Conservation (phyloP, 1,140 invertebrate genomes). For the Lasaia peninsularis region DNA sequence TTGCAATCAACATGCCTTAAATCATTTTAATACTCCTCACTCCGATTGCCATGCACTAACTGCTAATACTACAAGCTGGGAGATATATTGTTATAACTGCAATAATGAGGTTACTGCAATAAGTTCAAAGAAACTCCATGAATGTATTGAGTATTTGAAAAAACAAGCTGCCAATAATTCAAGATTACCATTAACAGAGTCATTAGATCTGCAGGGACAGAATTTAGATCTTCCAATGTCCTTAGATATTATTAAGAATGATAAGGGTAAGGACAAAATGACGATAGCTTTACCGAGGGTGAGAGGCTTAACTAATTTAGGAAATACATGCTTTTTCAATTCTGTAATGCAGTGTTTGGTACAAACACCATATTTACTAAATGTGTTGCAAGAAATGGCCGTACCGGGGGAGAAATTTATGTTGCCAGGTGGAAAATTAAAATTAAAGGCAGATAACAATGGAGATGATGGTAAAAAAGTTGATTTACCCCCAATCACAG, state of each 20-base stretch:
- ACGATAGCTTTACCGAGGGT: conserved; percentile 71
- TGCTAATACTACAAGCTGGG: conserved; percentile 84
- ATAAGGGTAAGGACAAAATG: conserved; percentile 63
- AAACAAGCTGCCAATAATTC: conserved; percentile 64
- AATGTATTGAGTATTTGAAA: conserved; percentile 81
- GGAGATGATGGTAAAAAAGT: conserved; percentile 57
- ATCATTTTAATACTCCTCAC: conserved; percentile 86
- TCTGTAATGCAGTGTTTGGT: conserved; percentile 94
- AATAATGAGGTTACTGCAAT: conserved; percentile 78
- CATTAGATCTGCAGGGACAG: conserved; percentile 33
- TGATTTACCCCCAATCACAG: conserved; percentile 80
- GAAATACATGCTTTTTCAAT: conserved; percentile 98
- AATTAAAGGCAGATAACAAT: conserved; percentile 55
- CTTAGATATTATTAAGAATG: conserved; percentile 50
- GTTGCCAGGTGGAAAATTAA: conserved; percentile 83
- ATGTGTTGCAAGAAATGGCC: conserved; percentile 84
- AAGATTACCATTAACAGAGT: conserved; percentile 54
- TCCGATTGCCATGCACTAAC: conserved; percentile 87
- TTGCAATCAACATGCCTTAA: conserved; percentile 84
- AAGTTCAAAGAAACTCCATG: conserved; percentile 80
- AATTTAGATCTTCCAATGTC: conserved; percentile 46
- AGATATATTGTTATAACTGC: conserved; percentile 87
- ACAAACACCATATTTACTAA: conserved; percentile 89
- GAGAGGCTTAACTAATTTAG: conserved; percentile 89
- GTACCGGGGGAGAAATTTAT: conserved; percentile 83